A percentile compares a stretch with the other conserved stretches of the same genome.
These are phyloP conservation scores for Caenorhabditis macrosperma DNA, from an alignment of 2,888 invertebrate species.

Conservation along the genomic window DNA sequence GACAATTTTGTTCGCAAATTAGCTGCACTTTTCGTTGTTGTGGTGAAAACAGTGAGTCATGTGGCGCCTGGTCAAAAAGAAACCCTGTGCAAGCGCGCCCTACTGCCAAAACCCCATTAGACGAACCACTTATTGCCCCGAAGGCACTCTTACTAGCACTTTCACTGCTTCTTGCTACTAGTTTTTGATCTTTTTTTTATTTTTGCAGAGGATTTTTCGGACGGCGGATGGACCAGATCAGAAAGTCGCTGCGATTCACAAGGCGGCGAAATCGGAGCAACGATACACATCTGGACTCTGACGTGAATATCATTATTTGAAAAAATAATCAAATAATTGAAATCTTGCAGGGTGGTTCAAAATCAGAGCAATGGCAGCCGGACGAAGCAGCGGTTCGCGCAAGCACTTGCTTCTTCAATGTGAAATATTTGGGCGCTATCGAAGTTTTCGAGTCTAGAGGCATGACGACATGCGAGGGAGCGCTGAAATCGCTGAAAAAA, in stretches of 20 bases:
- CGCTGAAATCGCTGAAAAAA: conserved; percentile 95
- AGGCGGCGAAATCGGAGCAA: conserved; percentile 83
- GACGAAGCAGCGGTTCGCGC: conserved; percentile 96
- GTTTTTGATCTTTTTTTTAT: neutral
- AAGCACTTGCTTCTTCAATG: conserved; percentile 96
- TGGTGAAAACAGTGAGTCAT: neutral
- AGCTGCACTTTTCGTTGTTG: neutral
- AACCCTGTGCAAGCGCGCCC: conserved; percentile 25
- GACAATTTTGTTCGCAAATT: neutral
- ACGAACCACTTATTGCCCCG: conserved; percentile 29
- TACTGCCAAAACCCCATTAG: conserved; percentile 24
- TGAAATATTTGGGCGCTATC: conserved; percentile 98
- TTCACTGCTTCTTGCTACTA: conserved; percentile 19
- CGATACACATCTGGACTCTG: conserved; percentile 36
- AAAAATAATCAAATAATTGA: no score
- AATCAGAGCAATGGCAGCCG: conserved; percentile 81
- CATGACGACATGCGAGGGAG: conserved; percentile 99
- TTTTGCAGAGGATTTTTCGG: conserved; percentile 58
- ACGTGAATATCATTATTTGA: conserved; percentile 5
- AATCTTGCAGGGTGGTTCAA: conserved; percentile 44
- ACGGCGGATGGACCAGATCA: conserved; percentile 84
- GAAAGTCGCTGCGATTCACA: conserved; percentile 87
- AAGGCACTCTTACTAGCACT: conserved; percentile 8
- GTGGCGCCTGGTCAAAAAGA: neutral
- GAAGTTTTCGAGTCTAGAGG: conserved; percentile 99